phyloP scores from a whole-genome alignment of 2,113 vertebrate species.

The Pteruthius melanotis region DNA sequence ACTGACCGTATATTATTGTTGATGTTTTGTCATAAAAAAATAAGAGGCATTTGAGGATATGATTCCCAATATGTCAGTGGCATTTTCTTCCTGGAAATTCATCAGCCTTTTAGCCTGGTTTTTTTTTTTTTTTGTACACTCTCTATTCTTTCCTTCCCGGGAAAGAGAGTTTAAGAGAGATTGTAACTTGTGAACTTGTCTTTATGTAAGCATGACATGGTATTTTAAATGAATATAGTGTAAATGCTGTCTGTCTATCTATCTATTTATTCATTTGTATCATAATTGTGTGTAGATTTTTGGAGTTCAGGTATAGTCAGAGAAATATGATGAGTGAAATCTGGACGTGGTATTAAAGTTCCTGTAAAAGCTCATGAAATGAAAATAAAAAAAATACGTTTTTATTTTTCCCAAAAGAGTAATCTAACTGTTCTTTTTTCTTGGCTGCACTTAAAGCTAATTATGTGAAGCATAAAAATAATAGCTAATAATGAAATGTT shows the following conservation, averaged over 20 bases:
- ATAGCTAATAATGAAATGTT: not conserved
- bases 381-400: not conserved
- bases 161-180: not conserved
- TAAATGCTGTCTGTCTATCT: not conserved
- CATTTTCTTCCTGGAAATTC: not conserved
- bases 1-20: not conserved
- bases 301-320: not conserved
- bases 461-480: not conserved
- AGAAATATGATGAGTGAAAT: not conserved
- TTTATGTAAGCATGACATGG: not conserved
- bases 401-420: not conserved
- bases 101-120: not conserved
- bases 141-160: not conserved
- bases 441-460: not conserved
- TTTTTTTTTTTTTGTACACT: not conserved
- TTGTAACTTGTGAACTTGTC: not conserved
- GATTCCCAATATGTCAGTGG: not conserved
- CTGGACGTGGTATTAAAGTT: not conserved
- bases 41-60: not conserved
- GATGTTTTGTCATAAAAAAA: not conserved
- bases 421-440: not conserved
- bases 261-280: not conserved
- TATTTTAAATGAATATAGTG: not conserved
- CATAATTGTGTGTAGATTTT: not conserved
- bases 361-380: not conserved